A percentile compares a stretch with the other conserved stretches of the same genome.
These are phyloP conservation scores for Centropyge bicolor DNA, from an alignment of 2,797 vertebrate species.

Conservation along the genomic window DNA sequence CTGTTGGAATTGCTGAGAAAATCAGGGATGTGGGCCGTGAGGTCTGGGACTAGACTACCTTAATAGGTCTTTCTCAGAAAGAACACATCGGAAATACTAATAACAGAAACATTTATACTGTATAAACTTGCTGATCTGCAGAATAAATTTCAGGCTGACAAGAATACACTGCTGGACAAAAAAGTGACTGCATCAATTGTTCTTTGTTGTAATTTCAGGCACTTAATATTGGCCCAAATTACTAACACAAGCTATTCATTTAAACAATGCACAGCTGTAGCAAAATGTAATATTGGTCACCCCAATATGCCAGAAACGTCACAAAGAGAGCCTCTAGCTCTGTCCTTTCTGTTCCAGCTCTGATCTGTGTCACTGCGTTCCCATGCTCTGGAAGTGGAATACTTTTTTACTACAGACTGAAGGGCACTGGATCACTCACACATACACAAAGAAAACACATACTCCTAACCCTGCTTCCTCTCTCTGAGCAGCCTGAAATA, in stretches of 20 bases:
- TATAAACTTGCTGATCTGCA: neutral
- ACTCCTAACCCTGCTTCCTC: conserved; percentile 49
- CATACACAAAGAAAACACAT: conserved; percentile 8
- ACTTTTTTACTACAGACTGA: conserved; percentile 21
- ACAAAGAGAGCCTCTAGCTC: neutral
- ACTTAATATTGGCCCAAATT: neutral
- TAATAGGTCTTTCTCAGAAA: too few species aligned
- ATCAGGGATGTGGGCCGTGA: too few species aligned
- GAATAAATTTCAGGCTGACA: neutral
- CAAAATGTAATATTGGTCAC: neutral
- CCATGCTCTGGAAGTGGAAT: conserved; percentile 64
- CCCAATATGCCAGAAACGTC: neutral
- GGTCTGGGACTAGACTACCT: too few species aligned
- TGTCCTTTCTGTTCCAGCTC: conserved; percentile 7
- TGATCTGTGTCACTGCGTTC: conserved; percentile 58
- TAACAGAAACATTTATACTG: neutral
- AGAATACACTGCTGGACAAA: neutral
- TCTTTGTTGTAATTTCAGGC: neutral
- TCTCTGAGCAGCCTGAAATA: conserved; percentile 59
- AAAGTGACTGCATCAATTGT: neutral
- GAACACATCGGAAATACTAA: neutral
- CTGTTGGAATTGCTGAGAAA: too few species aligned
- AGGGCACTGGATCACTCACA: conserved; percentile 35
- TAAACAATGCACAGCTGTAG: neutral
- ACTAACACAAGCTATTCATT: neutral